Percentiles rank a stretch among this genome's conserved stretches.
phyloP scores from a whole-genome alignment of 2,113 vertebrate species.

The Catagonus wagneri region DNA sequence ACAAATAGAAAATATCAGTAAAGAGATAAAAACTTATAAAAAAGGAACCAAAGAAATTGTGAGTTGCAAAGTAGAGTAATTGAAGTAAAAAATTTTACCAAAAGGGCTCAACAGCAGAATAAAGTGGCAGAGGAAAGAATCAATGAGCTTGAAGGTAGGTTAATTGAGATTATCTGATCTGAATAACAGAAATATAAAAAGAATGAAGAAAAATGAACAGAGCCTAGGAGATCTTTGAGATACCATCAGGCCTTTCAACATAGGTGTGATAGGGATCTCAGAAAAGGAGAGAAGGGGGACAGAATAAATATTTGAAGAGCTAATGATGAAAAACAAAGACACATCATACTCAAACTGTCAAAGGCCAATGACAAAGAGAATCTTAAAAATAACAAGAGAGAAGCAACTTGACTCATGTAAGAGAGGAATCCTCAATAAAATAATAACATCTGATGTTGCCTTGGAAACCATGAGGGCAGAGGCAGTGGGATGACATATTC shows the following conservation, averaged over 20 bases:
- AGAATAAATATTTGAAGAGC: not conserved
- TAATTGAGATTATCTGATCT: not conserved
- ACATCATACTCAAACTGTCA: not conserved
- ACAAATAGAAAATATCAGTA: not conserved
- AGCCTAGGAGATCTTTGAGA: not conserved
- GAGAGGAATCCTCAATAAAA: not conserved
- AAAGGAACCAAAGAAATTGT: constrained; percentile 14
- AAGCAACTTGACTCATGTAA: not conserved
- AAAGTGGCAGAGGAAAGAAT: not conserved
- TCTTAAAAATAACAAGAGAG: not conserved
- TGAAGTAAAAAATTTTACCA: not conserved
- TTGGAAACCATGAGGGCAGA: not conserved
- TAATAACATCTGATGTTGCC: not conserved
- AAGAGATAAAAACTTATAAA: not conserved
- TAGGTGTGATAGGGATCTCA: not conserved
- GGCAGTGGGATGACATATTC: not conserved
- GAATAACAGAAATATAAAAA: not conserved
- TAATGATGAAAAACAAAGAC: not conserved
- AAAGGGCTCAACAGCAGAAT: not conserved
- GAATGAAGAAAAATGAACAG: not conserved
- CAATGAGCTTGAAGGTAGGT: not conserved
- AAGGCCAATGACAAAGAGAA: not conserved
- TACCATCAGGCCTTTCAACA: not conserved
- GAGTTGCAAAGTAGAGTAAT: not conserved
- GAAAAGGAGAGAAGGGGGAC: not conserved